Conservation (phyloP, 2,888 invertebrate genomes). For the Andrena praecox region DNA sequence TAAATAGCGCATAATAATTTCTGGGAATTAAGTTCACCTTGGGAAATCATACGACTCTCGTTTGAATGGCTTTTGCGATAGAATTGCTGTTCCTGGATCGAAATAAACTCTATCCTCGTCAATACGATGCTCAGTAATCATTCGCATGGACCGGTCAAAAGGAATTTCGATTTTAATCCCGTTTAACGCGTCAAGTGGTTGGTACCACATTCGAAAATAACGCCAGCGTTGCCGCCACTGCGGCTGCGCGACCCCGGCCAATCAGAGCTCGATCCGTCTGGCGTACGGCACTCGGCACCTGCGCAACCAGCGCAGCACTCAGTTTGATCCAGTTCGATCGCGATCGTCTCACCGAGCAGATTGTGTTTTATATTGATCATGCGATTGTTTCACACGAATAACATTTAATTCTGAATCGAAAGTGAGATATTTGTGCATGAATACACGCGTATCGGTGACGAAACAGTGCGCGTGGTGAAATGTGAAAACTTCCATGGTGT, state of each 20-base stretch:
- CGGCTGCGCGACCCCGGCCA: too few relatives aligned
- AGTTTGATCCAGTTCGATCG: too few relatives aligned
- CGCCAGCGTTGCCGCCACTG: too few relatives aligned
- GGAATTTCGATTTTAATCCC: too few relatives aligned
- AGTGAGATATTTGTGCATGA: background rate
- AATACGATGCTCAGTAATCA: background rate
- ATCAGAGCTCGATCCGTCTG: too few relatives aligned
- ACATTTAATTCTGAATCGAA: background rate
- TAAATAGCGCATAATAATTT: conserved; percentile 23
- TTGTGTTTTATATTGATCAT: too few relatives aligned
- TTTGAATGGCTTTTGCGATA: background rate
- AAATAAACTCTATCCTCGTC: background rate
- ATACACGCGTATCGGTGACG: background rate
- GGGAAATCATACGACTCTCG: background rate
- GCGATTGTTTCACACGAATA: background rate
- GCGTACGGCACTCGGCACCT: too few relatives aligned
- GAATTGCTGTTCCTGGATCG: background rate
- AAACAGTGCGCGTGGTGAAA: background rate
- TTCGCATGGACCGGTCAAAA: too few relatives aligned
- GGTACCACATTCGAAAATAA: too few relatives aligned
- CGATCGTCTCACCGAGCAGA: too few relatives aligned
- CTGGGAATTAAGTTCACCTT: conserved; percentile 8
- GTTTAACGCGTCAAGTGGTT: too few relatives aligned
- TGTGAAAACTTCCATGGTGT: background rate
- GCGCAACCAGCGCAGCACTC: too few relatives aligned